Base-by-base conservation (phyloP, 1,140 invertebrate species). In the Bicyclus anynana region DNA sequence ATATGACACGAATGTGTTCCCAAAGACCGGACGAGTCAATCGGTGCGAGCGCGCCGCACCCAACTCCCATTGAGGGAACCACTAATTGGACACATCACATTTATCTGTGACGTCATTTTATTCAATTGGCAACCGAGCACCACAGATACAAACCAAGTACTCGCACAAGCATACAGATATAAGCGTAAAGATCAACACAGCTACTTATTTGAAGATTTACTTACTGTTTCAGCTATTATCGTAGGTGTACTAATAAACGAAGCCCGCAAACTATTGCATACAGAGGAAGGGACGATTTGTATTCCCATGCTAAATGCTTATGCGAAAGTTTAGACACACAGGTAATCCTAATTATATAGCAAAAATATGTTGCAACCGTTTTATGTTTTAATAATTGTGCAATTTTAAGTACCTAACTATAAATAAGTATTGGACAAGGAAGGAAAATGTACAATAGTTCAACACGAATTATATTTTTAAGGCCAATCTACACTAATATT, bases 21-120 rank as follows among this genome's bases (percentile, higher is more conserved):
- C 68, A 53, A 49, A 64, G 65, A 78, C 84, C 81, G 84, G 84
- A 87, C 74, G 84, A 84, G 53, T 60, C 81, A 87, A 87, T 87
- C 81, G 74, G 53, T 68, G 74, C 69, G 58, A 58, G 65, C 67
- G 69, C 69, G 72, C 69, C 68, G 67, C 70, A 68, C 78, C 71
- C 74, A 62, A 65, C 70, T 72, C 67, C 67, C 69, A 69, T 71
- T 64, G 72, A 77, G 74, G 75, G 74, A 74, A 65, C 61, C 50
- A 49, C 63, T 77, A 75, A 82, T 77, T 82, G 71, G 68, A 65
- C 67, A 51, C 60, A 60, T 40, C 68, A 47, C 54, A 53, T 60
- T 60, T 49, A 42, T 29, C 55, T 48, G 55, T 77, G 69, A 76
- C 68, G 66, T 75, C 71, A 72, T 56, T 46, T 60, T 29, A 53